Conservation (phyloP, 2,797 vertebrate species). For the Pseudomugil gertrudae region DNA sequence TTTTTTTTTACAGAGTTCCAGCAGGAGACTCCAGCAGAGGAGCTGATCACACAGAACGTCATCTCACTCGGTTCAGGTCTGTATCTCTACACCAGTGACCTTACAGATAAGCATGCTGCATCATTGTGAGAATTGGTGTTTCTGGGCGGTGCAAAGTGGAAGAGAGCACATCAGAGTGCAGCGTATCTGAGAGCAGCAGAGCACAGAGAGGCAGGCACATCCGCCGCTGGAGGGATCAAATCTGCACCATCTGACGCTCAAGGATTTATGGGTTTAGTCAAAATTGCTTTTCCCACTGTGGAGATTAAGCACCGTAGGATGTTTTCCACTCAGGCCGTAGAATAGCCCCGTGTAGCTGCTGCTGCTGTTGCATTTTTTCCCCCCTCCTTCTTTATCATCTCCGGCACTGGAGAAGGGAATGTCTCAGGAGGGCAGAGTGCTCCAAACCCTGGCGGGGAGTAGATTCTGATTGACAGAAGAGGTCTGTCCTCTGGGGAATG, state of each 20-base stretch:
- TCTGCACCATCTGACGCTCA: slow-evolving; percentile 87
- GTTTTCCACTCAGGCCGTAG: slow-evolving; percentile 76
- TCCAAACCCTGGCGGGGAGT: slow-evolving; percentile 58
- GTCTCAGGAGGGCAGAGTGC: slow-evolving; percentile 68
- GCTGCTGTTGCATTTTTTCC: slow-evolving; percentile 44
- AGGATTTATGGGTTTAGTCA: slow-evolving; percentile 88
- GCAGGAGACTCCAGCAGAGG: slow-evolving; percentile 26
- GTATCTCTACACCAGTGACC: slow-evolving; percentile 70
- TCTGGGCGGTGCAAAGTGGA: slow-evolving; percentile 77
- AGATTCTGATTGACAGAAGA: slow-evolving; percentile 72
- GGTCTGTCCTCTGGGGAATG: slow-evolving; percentile 72
- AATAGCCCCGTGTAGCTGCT: slow-evolving; percentile 65
- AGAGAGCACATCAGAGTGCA: slow-evolving; percentile 74
- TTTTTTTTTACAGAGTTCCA: slow-evolving; percentile 22
- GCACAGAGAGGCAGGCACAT: slow-evolving; percentile 77
- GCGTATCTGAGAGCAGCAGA: slow-evolving; percentile 69
- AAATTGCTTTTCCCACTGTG: slow-evolving; percentile 87
- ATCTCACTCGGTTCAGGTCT: slow-evolving; percentile 42
- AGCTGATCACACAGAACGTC: slow-evolving; percentile 44
- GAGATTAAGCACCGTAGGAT: slow-evolving; percentile 85
- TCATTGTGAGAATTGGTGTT: slow-evolving; percentile 81
- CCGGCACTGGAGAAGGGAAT: slow-evolving; percentile 70
- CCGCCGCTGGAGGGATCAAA: slow-evolving; percentile 84
- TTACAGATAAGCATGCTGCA: slow-evolving; percentile 75
- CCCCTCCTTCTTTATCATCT: slow-evolving; percentile 53